Percentiles rank a stretch among this genome's conserved stretches.
These are phyloP conservation scores for Pseudoatta argentina DNA, from an alignment of 1,140 invertebrate species.

Conservation along the genomic window DNA sequence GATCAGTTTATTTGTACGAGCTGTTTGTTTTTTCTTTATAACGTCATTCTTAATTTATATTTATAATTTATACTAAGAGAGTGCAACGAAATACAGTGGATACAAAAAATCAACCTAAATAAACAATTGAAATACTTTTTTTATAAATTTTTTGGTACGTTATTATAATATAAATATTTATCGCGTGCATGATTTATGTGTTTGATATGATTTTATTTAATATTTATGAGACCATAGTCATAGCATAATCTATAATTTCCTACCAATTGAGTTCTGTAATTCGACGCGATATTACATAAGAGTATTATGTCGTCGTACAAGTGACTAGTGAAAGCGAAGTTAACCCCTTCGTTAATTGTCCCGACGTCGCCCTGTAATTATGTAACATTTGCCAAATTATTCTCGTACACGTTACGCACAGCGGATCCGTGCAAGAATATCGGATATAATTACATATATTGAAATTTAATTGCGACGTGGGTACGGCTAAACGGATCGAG, in stretches of 20 bases:
- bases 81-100: background rate
- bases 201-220: background rate
- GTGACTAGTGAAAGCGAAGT: slow-evolving; percentile 24
- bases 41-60: background rate
- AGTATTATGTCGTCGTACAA: slow-evolving; percentile 10
- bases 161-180: background rate
- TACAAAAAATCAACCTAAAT: background rate
- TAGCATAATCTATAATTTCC: background rate
- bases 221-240: background rate
- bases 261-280: slow-evolving; percentile 6
- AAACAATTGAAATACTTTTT: background rate
- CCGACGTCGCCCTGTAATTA: slow-evolving; percentile 26
- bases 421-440: background rate
- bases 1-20: background rate
- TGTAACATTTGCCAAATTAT: slow-evolving; percentile 53
- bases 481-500: slow-evolving; percentile 15
- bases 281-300: slow-evolving; percentile 17
- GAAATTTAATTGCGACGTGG: slow-evolving; percentile 59
- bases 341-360: background rate
- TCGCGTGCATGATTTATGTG: background rate
- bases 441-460: slow-evolving; percentile 43
- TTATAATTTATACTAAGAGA: no score
- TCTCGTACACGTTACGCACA: slow-evolving; percentile 15
- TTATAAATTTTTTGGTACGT: background rate
- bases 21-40: background rate